Evolutionary conservation across 1,140 invertebrate genomes (phyloP), one percentile per base, ranked within the genome.

Genomic region (Lucilia sericata): DNA sequence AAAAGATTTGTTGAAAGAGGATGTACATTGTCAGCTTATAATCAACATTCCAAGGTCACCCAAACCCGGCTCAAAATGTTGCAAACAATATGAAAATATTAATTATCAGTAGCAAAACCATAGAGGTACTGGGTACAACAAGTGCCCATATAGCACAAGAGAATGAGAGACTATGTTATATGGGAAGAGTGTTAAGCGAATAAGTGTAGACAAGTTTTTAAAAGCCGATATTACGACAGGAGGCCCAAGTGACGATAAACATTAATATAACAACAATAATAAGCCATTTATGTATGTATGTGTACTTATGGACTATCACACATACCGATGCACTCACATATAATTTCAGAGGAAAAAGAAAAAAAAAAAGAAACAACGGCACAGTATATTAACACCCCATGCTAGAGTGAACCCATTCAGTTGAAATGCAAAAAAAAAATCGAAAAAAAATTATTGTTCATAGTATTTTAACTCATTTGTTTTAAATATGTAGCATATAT

Each of bases 161-260:
- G 42, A n/a, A 47, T 19, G 14, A 78, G 75, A 75, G 17, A 30
- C 1, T 2, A 30, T 30, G 1, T 30, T 30, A 30, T 30, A 30
- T 14, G 5, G 51, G 51, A 21, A 49, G 42, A 80, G 42, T 49
- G 42, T 42, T n/a, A 78, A 47, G 17, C 2, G 75, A n/a, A 7
- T n/a, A 42, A 78, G 36, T 25, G 74, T 34, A 76, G 74, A 36
- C 74, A 76, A 70, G 8, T 76, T 49, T 80, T 80, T 80, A 49
- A 80, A 80, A 49, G 4, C 76, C 76, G 17, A 51, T 80, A 80
- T 51, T 80, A 80, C 42, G 42, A 80, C 42, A 85, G 84, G 47
- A 36, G 42, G 74, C 82, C 60, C 85, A 78, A 34, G 55, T 70
- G 13, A 17, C 70, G 49, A 83, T 21, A 51, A 80, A 51, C 42